Evolutionary conservation across 2,888 invertebrate genomes (phyloP), one percentile per base, ranked within the genome.

Genomic region (Lordiphosa andalusiaca): DNA sequence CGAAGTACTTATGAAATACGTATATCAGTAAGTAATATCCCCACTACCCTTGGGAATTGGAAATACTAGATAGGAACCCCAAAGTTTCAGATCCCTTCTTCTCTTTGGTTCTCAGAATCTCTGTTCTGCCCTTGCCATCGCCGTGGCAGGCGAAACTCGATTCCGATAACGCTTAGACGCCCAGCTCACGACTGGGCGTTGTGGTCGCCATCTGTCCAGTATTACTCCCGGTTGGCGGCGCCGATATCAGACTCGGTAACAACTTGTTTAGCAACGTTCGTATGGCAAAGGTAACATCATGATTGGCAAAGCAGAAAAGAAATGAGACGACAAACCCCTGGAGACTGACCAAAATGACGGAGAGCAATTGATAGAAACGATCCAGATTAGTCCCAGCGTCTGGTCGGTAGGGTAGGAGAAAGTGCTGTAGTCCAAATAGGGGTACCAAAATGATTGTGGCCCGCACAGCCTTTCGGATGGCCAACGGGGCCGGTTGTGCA

Each of bases 371-470:
- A 86, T 95, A 95, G 48, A 92, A 85, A 21, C 91, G 90, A 68
- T 93, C 93, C 50, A 91, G 89, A 0, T 91, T 87, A 4, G 92
- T 89, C 1, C 91, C 91, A 1, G 90, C 89, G 1, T 91, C 89
- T 0, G 95, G 95, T 9, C 92, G 91, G 69, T 94, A 91, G 0
- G 94, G 94, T 10, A 94, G 91, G 51, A 94, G 88, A 25, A 94
- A 89, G 84, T 93, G 94, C 78, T 95, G 94, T 1, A 95, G 89
- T 0, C 95, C 95, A 56, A 95, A 93, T 0, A 95, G 89, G 0
- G 95, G 95, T n/a, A 95, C 93, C 84, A 95, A 90, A 68, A 95
- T 93, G 6, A 94, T 90, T 0, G 94, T 93, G 0, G 95, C 95
- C 52, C 94, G 89, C 0, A 92, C 92, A 0, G 95, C 94, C 80